These are phyloP conservation scores for Acipenser transmontanus DNA, from an alignment of 2,797 vertebrate genomes.

Conservation along the genomic window DNA sequence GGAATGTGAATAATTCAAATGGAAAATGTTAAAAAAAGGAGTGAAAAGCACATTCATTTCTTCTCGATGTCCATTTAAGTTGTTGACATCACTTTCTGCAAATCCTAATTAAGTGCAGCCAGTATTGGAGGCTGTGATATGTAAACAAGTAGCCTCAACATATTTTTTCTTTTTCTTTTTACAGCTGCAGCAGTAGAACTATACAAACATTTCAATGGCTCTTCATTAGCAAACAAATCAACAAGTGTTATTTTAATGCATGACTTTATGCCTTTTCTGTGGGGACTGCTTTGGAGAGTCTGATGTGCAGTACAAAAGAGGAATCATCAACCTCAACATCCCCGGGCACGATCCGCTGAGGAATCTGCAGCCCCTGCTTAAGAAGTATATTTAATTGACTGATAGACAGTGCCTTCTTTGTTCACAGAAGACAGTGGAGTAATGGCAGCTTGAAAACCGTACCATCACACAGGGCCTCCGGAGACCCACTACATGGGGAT, in stretches of 20 bases:
- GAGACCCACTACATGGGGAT: slow-evolving; percentile 80
- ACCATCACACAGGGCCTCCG: slow-evolving; percentile 71
- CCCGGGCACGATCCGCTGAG: slow-evolving; percentile 71
- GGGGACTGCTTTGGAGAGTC: slow-evolving; percentile 68
- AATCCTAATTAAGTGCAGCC: slow-evolving; percentile 57
- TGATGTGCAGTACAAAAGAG: slow-evolving; percentile 78
- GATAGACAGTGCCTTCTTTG: slow-evolving; percentile 82
- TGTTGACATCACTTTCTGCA: slow-evolving; percentile 39
- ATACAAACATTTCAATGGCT: slow-evolving; percentile 77
- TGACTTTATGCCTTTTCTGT: slow-evolving; percentile 73
- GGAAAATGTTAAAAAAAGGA: not conserved
- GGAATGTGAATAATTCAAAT: not conserved
- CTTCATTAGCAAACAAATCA: slow-evolving; percentile 83
- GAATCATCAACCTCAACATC: slow-evolving; percentile 71
- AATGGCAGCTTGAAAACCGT: slow-evolving; percentile 80
- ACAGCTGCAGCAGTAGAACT: slow-evolving; percentile 46
- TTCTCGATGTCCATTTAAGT: not conserved
- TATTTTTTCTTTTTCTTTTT: slow-evolving; percentile 57
- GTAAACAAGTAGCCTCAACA: slow-evolving; percentile 50
- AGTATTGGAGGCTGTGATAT: slow-evolving; percentile 56
- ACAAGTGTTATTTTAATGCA: slow-evolving; percentile 83
- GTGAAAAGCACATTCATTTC: not conserved
- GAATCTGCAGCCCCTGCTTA: slow-evolving; percentile 72
- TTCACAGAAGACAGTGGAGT: slow-evolving; percentile 77
- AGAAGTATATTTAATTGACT: slow-evolving; percentile 82